These are phyloP conservation scores for Syngnathus typhle DNA, from an alignment of 2,113 vertebrate genomes.

Conservation along the genomic window DNA sequence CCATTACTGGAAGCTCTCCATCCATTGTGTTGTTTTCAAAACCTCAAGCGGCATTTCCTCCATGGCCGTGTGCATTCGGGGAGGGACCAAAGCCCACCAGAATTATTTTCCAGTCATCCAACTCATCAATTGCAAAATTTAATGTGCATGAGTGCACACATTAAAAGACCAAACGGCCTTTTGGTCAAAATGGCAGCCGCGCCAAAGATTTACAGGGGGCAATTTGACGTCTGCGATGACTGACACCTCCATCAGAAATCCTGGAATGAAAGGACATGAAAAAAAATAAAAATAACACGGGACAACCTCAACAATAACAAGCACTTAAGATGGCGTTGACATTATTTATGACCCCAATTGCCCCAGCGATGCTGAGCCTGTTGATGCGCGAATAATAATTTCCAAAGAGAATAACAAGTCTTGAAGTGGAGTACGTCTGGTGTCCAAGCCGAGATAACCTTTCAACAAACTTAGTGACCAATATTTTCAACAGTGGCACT, in stretches of 20 bases:
- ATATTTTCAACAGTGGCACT: background rate
- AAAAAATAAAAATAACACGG: slow-evolving; percentile 9
- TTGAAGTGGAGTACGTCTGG: slow-evolving; percentile 1
- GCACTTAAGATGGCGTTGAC: slow-evolving; percentile 30
- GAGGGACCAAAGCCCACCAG: background rate
- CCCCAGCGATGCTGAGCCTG: slow-evolving; percentile 9
- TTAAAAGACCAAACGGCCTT: slow-evolving; percentile 39
- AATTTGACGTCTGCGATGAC: slow-evolving; percentile 38
- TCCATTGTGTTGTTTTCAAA: slow-evolving; percentile 34
- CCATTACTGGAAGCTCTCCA: slow-evolving; percentile 11
- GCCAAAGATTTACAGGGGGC: slow-evolving; percentile 34
- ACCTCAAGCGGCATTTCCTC: slow-evolving; percentile 40
- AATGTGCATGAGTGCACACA: slow-evolving; percentile 21
- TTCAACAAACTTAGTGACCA: background rate
- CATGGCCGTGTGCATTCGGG: slow-evolving; percentile 19
- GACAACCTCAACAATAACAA: slow-evolving; percentile 40
- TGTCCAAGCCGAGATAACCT: background rate
- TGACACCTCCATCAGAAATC: slow-evolving; percentile 49
- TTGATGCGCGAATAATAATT: slow-evolving; percentile 29
- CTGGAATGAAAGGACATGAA: background rate
- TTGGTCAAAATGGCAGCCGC: slow-evolving; percentile 52
- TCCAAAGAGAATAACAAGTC: slow-evolving; percentile 23
- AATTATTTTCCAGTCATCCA: background rate
- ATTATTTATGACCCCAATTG: slow-evolving; percentile 28
- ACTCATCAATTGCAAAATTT: slow-evolving; percentile 43